A percentile compares a stretch with the other conserved stretches of the same genome.
These are phyloP conservation scores for Aurelia sp. DNA, from an alignment of 30 jellyfish, hydroid and myxozoan species.

Conservation along the genomic window DNA sequence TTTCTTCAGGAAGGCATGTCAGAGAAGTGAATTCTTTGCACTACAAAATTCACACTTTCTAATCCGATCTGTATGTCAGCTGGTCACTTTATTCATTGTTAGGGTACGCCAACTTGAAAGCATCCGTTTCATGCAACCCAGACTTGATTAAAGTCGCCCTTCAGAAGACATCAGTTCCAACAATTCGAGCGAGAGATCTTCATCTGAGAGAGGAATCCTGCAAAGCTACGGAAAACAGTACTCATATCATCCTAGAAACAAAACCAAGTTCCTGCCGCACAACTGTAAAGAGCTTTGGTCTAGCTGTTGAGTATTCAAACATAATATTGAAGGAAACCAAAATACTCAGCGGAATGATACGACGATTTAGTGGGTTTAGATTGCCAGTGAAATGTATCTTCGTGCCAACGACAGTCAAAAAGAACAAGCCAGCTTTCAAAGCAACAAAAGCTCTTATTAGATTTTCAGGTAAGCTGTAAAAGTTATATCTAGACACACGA, in stretches of 20 bases:
- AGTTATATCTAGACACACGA: background rate
- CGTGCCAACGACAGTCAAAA: constrained; percentile 6
- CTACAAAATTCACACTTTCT: too few species aligned
- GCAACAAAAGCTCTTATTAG: constrained; percentile 20
- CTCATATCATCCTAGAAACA: constrained; percentile 63
- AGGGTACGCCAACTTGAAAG: constrained; percentile 7
- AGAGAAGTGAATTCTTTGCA: too few species aligned
- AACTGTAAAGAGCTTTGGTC: constrained; percentile 26
- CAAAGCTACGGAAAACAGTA: constrained; percentile 66
- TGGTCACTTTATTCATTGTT: too few species aligned
- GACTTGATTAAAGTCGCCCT: constrained; percentile 44
- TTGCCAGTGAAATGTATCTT: constrained; percentile 73
- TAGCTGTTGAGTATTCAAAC: constrained; percentile 44
- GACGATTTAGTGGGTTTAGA: constrained; percentile 26
- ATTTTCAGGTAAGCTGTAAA: constrained; percentile 28
- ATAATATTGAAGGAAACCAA: constrained; percentile 3
- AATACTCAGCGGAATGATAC: constrained; percentile 29
- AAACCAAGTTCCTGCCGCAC: constrained; percentile 62
- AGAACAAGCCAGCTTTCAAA: constrained; percentile 5
- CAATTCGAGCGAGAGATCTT: constrained; percentile 37
- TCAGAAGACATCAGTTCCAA: constrained; percentile 21
- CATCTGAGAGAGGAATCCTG: constrained; percentile 54
- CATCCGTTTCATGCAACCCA: constrained; percentile 44
- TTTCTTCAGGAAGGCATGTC: too few species aligned
- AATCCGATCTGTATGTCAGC: too few species aligned